Conservation (phyloP, 2,113 vertebrate species). For the Planiliza haematocheilus region DNA sequence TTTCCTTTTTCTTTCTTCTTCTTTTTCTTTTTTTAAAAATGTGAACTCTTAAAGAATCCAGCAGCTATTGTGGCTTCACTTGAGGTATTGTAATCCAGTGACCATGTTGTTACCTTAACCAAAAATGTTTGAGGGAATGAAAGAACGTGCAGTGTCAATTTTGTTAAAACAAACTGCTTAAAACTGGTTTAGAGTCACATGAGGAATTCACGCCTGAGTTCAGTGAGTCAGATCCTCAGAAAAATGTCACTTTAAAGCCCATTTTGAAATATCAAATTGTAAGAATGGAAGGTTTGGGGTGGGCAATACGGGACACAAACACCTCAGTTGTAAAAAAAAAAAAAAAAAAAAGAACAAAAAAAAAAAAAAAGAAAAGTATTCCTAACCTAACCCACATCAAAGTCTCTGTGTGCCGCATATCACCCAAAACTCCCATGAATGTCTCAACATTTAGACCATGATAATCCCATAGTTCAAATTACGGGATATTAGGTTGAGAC, state of each 20-base stretch:
- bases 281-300: slow-evolving; percentile 15
- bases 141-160: slow-evolving; percentile 57
- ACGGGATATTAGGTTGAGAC: slow-evolving; percentile 36
- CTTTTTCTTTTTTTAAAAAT: slow-evolving; percentile 72
- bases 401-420: slow-evolving; percentile 29
- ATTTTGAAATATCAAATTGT: slow-evolving; percentile 40
- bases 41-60: slow-evolving; percentile 81
- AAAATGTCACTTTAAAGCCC: slow-evolving; percentile 64
- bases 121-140: slow-evolving; percentile 76
- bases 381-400: slow-evolving; percentile 15
- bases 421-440: slow-evolving; percentile 58
- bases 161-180: slow-evolving; percentile 31
- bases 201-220: slow-evolving; percentile 46
- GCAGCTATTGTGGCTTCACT: slow-evolving; percentile 81
- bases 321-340: slow-evolving; percentile 41
- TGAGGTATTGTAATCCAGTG: slow-evolving; percentile 80
- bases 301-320: slow-evolving; percentile 40
- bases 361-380: slow-evolving; percentile 5
- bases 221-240: slow-evolving; percentile 46
- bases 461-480: slow-evolving; percentile 25
- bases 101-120: slow-evolving; percentile 82
- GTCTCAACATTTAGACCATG: slow-evolving; percentile 57
- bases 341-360: slow-evolving; percentile 17
- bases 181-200: slow-evolving; percentile 48
- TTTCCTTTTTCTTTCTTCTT: slow-evolving; percentile 69